A percentile compares a stretch with the other conserved stretches of the same genome.
These are phyloP conservation scores for Hypsibius dujardini DNA, from an alignment of 1,140 invertebrate species.

Conservation along the genomic window DNA sequence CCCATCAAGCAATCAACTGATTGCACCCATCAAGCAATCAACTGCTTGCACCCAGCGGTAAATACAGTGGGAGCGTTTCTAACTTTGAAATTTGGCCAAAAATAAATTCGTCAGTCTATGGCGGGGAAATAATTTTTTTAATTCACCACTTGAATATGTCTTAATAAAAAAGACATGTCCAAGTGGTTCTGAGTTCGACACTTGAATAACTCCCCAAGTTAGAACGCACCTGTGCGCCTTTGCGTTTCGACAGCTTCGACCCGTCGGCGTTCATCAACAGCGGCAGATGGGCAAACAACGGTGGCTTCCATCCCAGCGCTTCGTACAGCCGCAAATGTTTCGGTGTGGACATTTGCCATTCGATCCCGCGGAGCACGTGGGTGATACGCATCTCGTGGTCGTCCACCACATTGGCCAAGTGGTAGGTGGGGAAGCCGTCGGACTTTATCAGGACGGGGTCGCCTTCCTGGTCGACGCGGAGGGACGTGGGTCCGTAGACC, in stretches of 20 bases:
- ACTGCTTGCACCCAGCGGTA: too few relatives aligned
- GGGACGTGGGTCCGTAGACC: slow-evolving; percentile 56
- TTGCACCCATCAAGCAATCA: too few relatives aligned
- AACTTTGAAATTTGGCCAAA: too few relatives aligned
- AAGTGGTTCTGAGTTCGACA: too few relatives aligned
- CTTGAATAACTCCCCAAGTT: too few relatives aligned
- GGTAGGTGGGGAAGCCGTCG: slow-evolving; percentile 91
- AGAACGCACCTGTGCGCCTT: too few relatives aligned
- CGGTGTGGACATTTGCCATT: slow-evolving; percentile 89
- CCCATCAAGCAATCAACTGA: too few relatives aligned
- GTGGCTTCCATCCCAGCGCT: slow-evolving; percentile 75
- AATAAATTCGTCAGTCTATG: too few relatives aligned
- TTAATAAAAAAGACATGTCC: too few relatives aligned
- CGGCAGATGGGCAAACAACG: slow-evolving; percentile 73
- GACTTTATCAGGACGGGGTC: slow-evolving; percentile 74
- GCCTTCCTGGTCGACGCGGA: slow-evolving; percentile 59
- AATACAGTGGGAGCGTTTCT: too few relatives aligned
- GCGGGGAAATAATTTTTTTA: too few relatives aligned
- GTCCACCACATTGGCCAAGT: slow-evolving; percentile 95
- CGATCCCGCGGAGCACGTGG: slow-evolving; percentile 82
- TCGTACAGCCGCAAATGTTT: slow-evolving; percentile 80
- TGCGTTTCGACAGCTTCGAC: slow-evolving; percentile 78
- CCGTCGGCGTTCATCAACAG: slow-evolving; percentile 68
- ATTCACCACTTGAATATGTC: too few relatives aligned
- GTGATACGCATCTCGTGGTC: slow-evolving; percentile 84